Evolutionary conservation across 2,888 invertebrate genomes (phyloP), one percentile per base, ranked within the genome.

Genomic region (Apodemia zela): DNA sequence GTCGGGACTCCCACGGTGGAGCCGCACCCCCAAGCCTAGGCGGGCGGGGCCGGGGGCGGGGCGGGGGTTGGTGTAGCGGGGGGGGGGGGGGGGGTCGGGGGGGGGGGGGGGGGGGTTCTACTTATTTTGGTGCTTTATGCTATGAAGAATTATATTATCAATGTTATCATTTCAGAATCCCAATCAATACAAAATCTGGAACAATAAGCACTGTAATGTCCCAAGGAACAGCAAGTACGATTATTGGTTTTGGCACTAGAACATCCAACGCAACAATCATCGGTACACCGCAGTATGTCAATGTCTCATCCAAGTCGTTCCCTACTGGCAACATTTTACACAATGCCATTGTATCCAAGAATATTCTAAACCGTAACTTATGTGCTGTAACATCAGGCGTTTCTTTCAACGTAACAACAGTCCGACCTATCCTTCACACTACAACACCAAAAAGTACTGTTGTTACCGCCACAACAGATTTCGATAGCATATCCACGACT

Each of bases 241-340:
- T 92, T 64, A 89, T 92, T 67, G 91, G 92, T 8, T 89, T 92
- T 71, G 89, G 89, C 0, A 81, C 87, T 0, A 84, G 90, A 13
- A 80, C 90, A 0, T 81, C 86, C 0, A 86, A 85, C 70, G 82
- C 85, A 0, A 84, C 87, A 11, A 81, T 89, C 59, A 84, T 90
- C 66, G 82, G 85, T 0, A 83, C 87, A 1, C 87, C 91, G 2
- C 91, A 91, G 69, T 92, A 92, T 69, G 89, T 92, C 67, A 92
- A 89, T 71, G 89, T 92, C 51, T 80, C 86, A 6, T 85, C 92
- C 5, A 92, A 92, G 67, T 86, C 89, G 0, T 92, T 91, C 74
- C 90, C 92, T 11, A 90, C 90, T 17, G 92, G 92, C 38, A 92
- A 91, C 74, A 92, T 92, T 49, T 75, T 92, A 1, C 92, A 92